phyloP scores from a whole-genome alignment of 2,797 vertebrate genomes.

The Enteromius thamalakanensis region DNA sequence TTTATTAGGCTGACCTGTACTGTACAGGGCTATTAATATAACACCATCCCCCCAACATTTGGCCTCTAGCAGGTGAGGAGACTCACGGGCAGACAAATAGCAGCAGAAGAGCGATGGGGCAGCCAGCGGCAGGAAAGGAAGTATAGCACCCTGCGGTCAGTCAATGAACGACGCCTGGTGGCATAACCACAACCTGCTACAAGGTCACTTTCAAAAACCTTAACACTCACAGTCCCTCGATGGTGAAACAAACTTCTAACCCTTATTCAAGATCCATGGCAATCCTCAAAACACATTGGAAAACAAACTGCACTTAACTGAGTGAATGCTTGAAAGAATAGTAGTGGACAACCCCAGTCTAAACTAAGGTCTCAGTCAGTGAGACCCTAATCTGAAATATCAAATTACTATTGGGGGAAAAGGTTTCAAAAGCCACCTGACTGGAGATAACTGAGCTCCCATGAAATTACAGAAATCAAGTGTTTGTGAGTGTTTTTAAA shows the following conservation, averaged over 20 bases:
- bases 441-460: constrained; percentile 24
- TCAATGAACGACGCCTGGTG: constrained; percentile 27
- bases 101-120: constrained; percentile 20
- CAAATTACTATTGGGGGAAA: constrained; percentile 4
- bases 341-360: not conserved
- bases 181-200: constrained; percentile 10
- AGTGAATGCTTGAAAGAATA: not conserved
- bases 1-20: constrained; percentile 5
- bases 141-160: not conserved
- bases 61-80: constrained; percentile 26
- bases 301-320: not conserved
- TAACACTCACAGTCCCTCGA: not conserved
- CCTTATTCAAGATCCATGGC: not conserved
- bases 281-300: not conserved
- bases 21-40: constrained; percentile 26
- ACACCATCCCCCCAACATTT: not conserved
- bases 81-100: constrained; percentile 6
- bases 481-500: constrained; percentile 35
- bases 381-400: constrained; percentile 21
- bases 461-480: constrained; percentile 47
- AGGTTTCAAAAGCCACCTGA: constrained; percentile 21
- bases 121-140: constrained; percentile 14
- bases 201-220: constrained; percentile 36
- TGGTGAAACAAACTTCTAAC: not conserved
- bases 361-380: not conserved